Conservation (phyloP, 2,113 vertebrate species). For the Pogona vitticeps region DNA sequence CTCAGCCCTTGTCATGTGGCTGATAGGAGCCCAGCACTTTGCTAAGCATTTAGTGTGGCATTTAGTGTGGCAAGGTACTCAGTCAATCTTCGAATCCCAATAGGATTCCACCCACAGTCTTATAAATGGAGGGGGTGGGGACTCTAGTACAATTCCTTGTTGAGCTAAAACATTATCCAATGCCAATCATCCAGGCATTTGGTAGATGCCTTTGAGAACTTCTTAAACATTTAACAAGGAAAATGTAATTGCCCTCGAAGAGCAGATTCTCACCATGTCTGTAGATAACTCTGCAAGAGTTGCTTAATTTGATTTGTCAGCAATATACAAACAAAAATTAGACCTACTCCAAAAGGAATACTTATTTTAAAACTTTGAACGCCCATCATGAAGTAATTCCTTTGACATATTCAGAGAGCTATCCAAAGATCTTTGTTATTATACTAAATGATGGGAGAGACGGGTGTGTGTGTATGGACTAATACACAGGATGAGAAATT, state of each 20-base stretch:
- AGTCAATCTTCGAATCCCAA: neutral
- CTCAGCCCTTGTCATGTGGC: too few relatives aligned
- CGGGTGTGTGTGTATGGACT: neutral
- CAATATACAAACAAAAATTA: conserved; percentile 65
- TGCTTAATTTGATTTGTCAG: conserved; percentile 37
- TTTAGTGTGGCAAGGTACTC: too few relatives aligned
- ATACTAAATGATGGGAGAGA: conserved; percentile 26
- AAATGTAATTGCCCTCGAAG: conserved; percentile 31
- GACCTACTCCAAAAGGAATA: conserved; percentile 68
- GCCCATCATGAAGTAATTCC: conserved; percentile 57
- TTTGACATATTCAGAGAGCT: conserved; percentile 64
- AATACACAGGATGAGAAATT: conserved; percentile 43
- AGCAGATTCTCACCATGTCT: conserved; percentile 1
- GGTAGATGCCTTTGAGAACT: neutral
- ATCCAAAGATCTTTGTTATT: conserved; percentile 46
- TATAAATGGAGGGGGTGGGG: neutral
- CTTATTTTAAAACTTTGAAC: conserved; percentile 65
- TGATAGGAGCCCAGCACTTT: too few relatives aligned
- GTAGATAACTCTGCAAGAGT: conserved; percentile 35
- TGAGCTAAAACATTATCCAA: neutral
- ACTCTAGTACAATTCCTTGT: neutral
- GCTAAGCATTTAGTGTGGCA: too few relatives aligned
- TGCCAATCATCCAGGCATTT: neutral
- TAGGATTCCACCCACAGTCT: neutral
- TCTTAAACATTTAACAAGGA: neutral